These are phyloP conservation scores for Pogonophryne albipinna DNA, from an alignment of 2,797 vertebrate genomes.

Conservation along the genomic window DNA sequence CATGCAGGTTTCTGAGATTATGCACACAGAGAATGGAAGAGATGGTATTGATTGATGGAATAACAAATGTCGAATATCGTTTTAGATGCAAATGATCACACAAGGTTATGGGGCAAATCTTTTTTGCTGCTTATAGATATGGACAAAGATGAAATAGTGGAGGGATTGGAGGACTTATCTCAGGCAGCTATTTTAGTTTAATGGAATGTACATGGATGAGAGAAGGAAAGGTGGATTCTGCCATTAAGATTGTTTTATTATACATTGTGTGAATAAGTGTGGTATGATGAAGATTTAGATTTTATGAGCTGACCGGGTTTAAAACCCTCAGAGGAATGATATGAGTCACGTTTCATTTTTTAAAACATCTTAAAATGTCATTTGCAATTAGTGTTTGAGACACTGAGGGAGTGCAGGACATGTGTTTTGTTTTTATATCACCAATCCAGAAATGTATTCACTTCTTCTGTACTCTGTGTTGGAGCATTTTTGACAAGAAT, in stretches of 20 bases:
- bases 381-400: conserved; percentile 60
- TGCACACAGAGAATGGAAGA: conserved; percentile 73
- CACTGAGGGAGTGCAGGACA: conserved; percentile 37
- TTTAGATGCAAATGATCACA: conserved; percentile 88
- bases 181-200: conserved; percentile 69
- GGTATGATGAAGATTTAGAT: conserved; percentile 38
- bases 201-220: conserved; percentile 63
- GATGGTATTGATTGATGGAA: conserved; percentile 88
- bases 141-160: conserved; percentile 71
- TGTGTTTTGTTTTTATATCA: conserved; percentile 62
- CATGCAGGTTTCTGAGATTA: conserved; percentile 84
- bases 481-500: conserved; percentile 57
- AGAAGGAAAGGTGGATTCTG: conserved; percentile 32
- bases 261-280: conserved; percentile 5
- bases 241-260: conserved; percentile 43
- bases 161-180: conserved; percentile 76
- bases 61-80: conserved; percentile 86
- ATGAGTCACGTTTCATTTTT: conserved; percentile 46
- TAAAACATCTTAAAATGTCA: conserved; percentile 54
- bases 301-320: conserved; percentile 39
- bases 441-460: conserved; percentile 41
- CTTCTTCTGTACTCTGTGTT: conserved; percentile 23
- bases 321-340: conserved; percentile 41
- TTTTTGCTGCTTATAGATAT: conserved; percentile 63
- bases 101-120: conserved; percentile 67